Evolutionary conservation across 2,113 vertebrate genomes (phyloP), one percentile per base, ranked within the genome.

Genomic region (Zosterops borbonicus): DNA sequence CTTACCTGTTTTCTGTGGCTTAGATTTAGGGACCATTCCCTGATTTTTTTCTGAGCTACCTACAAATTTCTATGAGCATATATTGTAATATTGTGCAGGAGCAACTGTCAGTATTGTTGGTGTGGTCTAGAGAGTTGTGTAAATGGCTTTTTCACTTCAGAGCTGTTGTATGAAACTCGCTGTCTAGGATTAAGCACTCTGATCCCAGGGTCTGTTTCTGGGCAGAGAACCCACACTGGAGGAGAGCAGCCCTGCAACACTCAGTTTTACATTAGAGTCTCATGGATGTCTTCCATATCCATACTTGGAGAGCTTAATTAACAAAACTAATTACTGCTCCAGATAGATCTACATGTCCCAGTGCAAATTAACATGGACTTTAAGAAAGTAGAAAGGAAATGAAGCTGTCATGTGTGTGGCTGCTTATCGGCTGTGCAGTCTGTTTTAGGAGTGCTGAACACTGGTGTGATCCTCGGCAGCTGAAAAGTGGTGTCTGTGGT

Each of bases 281-380:
- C 2, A 0, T 0, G 5, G 24, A 68, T 64, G 23, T 68, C 47
- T 83, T 59, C 60, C 20, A 9, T 68, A 25, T 52, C 63, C 56
- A 17, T 75, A 59, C 64, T 77, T 81, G 33, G 68, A 78, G 65
- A 81, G 33, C 56, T 94, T 93, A 92, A 85, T 95, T 95, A 86
- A 81, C 62, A 78, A 41, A 83, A 59, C 22, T 92, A 81, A 75
- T 96, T 86, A 81, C 35, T 4, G 18, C 44, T 87, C 31, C 62
- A 73, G 65, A 21, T 60, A 75, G 60, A 71, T 80, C 35, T 50
- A 6, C 7, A 2, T 81, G 87, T 86, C 56, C 76, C 1, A 0
- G 4, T 37, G 39, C 44, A 37, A 41, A 37, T 83, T 85, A 96
- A 39, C n/a, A 29, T 11, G 42, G 1, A 1, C 6, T 53, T 58